Evolutionary conservation across 2,113 vertebrate genomes (phyloP).

Genomic region (Acanthochromis polyacanthus): DNA sequence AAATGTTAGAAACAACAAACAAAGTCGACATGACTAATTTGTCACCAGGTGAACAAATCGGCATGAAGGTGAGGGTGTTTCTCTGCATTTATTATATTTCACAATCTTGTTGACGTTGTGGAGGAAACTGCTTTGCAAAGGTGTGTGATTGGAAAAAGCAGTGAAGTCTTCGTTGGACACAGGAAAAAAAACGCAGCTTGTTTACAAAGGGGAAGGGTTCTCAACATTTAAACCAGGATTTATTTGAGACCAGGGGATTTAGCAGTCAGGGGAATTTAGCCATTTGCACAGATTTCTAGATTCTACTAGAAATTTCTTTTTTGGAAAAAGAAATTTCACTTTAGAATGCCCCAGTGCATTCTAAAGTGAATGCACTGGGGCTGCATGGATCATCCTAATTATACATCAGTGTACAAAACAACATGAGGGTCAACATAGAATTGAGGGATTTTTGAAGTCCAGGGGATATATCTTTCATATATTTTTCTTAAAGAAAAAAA

Average conservation of each 20-base stretch:
- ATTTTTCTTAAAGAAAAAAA: too few species aligned
- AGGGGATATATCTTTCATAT: too few species aligned
- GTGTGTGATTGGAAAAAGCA: background rate
- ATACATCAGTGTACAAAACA: background rate
- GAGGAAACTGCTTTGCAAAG: background rate
- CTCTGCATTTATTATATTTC: background rate
- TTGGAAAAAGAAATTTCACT: too few species aligned
- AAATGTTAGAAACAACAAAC: background rate
- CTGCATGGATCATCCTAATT: too few species aligned
- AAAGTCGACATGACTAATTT: too few species aligned
- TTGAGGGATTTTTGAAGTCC: too few species aligned
- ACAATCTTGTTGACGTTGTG: background rate
- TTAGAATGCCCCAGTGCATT: too few species aligned
- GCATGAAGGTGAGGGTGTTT: background rate
- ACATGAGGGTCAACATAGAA: background rate
- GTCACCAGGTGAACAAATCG: too few species aligned
- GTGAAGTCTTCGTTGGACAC: too few species aligned
- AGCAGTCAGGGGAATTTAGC: conserved; percentile 98
- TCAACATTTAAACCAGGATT: conserved; percentile 95
- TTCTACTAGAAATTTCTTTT: too few species aligned
- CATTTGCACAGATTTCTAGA: conserved; percentile 99
- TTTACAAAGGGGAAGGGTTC: conserved; percentile 97
- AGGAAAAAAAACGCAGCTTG: conserved; percentile 92
- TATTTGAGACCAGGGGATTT: conserved; percentile 99
- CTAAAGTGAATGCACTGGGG: too few species aligned